These are phyloP conservation scores for Thunnus albacares DNA, from an alignment of 2,797 vertebrate genomes.

Conservation along the genomic window DNA sequence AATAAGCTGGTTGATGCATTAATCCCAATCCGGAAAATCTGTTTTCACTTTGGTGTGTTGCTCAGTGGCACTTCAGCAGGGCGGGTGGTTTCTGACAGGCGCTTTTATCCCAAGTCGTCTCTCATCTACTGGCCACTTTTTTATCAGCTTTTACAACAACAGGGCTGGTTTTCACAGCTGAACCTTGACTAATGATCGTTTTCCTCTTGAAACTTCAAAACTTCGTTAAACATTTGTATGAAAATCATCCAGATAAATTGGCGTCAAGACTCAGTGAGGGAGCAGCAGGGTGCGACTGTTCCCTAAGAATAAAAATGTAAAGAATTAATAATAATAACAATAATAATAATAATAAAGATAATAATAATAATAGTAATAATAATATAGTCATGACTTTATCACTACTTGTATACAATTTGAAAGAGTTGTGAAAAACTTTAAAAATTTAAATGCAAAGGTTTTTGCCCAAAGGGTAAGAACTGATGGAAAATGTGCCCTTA, in stretches of 20 bases:
- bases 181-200: neutral
- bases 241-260: neutral
- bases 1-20: neutral
- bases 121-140: neutral
- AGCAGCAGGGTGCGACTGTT: neutral
- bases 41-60: conserved; percentile 7
- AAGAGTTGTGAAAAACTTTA: too few species aligned
- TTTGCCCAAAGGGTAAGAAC: too few species aligned
- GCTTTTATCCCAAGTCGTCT: neutral
- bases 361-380: too few species aligned
- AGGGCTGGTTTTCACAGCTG: neutral
- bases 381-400: too few species aligned
- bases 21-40: neutral
- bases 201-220: neutral
- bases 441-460: too few species aligned
- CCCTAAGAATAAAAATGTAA: neutral
- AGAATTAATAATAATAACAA: too few species aligned
- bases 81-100: neutral
- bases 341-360: too few species aligned
- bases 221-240: neutral
- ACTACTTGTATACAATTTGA: too few species aligned
- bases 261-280: neutral
- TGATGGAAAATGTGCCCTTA: neutral
- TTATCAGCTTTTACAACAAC: neutral
- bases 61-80: neutral